Base-by-base conservation (phyloP, 35 echinoderm and acorn worm genomes). In the Lytechinus variegatus region DNA sequence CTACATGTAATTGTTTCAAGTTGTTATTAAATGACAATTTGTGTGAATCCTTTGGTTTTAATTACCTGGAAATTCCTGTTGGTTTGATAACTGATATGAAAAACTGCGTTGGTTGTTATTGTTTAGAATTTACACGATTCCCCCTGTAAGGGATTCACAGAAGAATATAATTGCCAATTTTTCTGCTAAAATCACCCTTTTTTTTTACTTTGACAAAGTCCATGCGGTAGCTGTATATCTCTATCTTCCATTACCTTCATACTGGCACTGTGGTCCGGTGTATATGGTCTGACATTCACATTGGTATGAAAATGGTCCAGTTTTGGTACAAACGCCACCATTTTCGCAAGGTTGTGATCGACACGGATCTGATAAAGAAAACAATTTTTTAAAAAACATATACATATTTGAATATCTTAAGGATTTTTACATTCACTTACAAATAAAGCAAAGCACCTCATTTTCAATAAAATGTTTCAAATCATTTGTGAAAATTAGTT, bases 351-450 rank as follows among this genome's bases (percentile, higher is more conserved):
- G 92, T 14, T 11, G 4, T 16, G 52, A 19, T 33, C 53, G 8
- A 27, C 92, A 93, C n/a, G 92, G 92, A 93, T 93, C 92, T 93
- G 54, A 44, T 14, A 90, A 16, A 90, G 8, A 13, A 21, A 44
- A 27, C 33, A 21, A 19, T 90, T 1, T 52, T 12, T 8, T 4
- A 21, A 90, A 89, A 3, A 52, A 79, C 52, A 4, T 21, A 89
- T 89, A 44, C 33, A 1, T 44, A 44, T 44, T 44, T 44, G 33
- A 44, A 44, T 44, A 44, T 44, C 2, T 44, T 44, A 44, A 44
- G 2, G 33, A 44, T 44, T 44, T 44, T 0, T 2, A 44, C 33
- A 44, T 44, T 44, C 2, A 44, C 33, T 44, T 44, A 0, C 33
- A 44, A 44, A 44, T 44, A 44, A 44, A 44, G 0, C 33, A 44